Percentiles rank a stretch among this genome's conserved stretches.
phyloP scores from a whole-genome alignment of 1,140 invertebrate species.

The Stegodyphus dumicola region DNA sequence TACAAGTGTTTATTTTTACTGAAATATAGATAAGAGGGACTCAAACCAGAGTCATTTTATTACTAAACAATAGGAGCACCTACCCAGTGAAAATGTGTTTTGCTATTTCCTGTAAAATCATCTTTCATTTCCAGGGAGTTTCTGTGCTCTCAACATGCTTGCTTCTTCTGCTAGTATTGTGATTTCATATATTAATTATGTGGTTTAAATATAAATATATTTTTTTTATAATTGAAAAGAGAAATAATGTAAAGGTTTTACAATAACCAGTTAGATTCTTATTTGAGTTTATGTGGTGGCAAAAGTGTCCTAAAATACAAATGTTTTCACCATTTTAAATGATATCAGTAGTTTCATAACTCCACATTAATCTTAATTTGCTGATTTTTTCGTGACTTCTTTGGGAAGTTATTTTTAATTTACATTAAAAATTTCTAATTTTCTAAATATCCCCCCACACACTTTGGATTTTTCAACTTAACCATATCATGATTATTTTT shows the following conservation, averaged over 20 bases:
- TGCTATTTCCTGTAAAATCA: neutral
- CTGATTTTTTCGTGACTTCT: too few relatives aligned
- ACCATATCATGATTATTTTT: too few relatives aligned
- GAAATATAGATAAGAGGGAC: neutral
- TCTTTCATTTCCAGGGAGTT: neutral
- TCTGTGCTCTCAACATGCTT: neutral
- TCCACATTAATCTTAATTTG: too few relatives aligned
- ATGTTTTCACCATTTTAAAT: too few relatives aligned
- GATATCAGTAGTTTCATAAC: too few relatives aligned
- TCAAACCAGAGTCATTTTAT: neutral
- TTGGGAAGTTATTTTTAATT: too few relatives aligned
- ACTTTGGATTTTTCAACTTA: too few relatives aligned
- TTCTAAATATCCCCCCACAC: too few relatives aligned
- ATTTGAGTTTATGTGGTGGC: too few relatives aligned
- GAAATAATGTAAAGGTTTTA: neutral
- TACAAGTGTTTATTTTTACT: neutral
- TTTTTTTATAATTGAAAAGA: neutral
- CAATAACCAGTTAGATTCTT: neutral
- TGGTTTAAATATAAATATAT: conserved; percentile 1
- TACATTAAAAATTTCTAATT: neutral
- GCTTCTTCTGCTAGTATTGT: neutral
- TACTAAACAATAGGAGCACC: neutral
- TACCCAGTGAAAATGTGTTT: neutral
- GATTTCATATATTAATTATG: neutral
- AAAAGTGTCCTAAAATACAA: too few relatives aligned